Evolutionary conservation across 1,140 invertebrate species (phyloP).

Genomic region (Macrosteles quadrilineatus): DNA sequence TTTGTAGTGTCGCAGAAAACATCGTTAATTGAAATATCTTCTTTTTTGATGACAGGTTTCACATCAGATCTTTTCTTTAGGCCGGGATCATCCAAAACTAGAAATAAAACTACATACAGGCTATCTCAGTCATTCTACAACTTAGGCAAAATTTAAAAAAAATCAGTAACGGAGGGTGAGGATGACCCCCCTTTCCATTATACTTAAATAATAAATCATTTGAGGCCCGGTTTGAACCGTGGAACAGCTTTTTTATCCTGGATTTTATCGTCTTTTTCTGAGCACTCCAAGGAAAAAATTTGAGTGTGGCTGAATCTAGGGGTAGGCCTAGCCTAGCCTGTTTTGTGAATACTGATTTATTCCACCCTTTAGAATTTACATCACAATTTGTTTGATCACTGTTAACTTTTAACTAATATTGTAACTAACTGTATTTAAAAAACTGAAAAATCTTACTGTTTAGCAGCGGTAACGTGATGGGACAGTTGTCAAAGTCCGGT

Average conservation of each 20-base stretch:
- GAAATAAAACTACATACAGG: no score
- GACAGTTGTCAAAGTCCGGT: constrained; percentile 38
- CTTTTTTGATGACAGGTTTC: not conserved
- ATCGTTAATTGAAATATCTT: not conserved
- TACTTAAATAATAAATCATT: not conserved
- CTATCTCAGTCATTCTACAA: no score
- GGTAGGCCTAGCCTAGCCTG: not conserved
- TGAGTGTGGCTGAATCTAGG: no score
- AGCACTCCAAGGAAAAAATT: no score
- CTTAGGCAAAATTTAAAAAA: not conserved
- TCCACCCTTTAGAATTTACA: no score
- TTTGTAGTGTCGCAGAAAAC: not conserved
- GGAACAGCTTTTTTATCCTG: not conserved
- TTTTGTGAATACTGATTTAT: no score
- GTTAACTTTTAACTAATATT: no score
- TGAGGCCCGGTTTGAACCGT: not conserved
- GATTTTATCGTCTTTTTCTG: not conserved
- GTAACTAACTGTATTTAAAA: no score
- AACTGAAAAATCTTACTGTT: constrained; percentile 29
- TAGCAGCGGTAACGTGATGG: constrained; percentile 38
- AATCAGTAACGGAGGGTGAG: not conserved
- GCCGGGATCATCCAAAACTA: not conserved
- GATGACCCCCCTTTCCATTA: not conserved
- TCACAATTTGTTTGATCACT: no score
- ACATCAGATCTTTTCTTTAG: constrained; percentile 5